phyloP scores from a whole-genome alignment of 1,140 invertebrate species.

The Doryteuthis pealeii region DNA sequence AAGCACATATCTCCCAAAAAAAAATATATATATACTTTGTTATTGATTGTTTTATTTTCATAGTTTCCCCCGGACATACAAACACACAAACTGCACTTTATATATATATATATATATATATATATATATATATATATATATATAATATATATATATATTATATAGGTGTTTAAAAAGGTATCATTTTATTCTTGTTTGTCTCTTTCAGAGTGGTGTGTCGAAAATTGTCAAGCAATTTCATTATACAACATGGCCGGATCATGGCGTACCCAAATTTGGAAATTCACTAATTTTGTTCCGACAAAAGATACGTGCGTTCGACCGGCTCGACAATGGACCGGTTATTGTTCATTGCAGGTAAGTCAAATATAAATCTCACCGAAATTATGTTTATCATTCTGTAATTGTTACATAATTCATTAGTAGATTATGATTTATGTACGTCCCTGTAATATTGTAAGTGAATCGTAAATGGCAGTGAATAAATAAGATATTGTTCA shows the following conservation, averaged over 20 bases:
- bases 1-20: no score
- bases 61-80: no score
- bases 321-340: slow-evolving; percentile 74
- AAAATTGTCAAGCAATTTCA: slow-evolving; percentile 89
- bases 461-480: no score
- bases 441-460: not conserved
- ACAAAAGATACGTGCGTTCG: slow-evolving; percentile 84
- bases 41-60: no score
- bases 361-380: slow-evolving; percentile 3
- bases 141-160: no score
- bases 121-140: no score
- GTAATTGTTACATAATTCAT: not conserved
- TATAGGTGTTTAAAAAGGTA: no score
- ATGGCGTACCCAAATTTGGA: slow-evolving; percentile 93
- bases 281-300: slow-evolving; percentile 94
- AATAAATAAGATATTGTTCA: no score
- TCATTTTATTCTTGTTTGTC: slow-evolving; percentile 12
- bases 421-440: not conserved
- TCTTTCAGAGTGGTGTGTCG: slow-evolving; percentile 62
- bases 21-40: no score
- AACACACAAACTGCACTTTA: no score
- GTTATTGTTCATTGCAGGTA: slow-evolving; percentile 75
- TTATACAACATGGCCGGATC: slow-evolving; percentile 97
- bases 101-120: no score
- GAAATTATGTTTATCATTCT: no score